phyloP scores from a whole-genome alignment of 2,888 invertebrate genomes.

The Pomacea canaliculata region DNA sequence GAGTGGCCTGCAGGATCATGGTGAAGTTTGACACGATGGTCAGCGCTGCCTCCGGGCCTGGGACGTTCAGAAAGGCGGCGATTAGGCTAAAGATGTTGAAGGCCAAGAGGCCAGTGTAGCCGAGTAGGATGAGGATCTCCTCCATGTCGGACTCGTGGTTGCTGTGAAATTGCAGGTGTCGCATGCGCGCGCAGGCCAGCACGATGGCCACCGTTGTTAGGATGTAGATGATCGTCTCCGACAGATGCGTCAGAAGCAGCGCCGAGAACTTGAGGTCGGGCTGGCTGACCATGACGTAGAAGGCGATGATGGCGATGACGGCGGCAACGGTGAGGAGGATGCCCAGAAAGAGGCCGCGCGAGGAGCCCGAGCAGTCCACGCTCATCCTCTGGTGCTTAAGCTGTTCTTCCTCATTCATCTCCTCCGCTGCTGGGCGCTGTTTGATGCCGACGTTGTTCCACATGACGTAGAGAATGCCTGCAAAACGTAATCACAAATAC shows the following conservation, averaged over 20 bases:
- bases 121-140: conserved; percentile 81
- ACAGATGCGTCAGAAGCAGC: conserved; percentile 91
- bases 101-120: conserved; percentile 91
- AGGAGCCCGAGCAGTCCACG: conserved; percentile 91
- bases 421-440: conserved; percentile 20
- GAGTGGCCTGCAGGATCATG: conserved; percentile 89
- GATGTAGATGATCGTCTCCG: conserved; percentile 88
- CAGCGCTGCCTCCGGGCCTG: conserved; percentile 84
- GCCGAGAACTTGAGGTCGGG: conserved; percentile 70
- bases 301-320: conserved; percentile 77
- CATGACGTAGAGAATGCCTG: conserved; percentile 91
- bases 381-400: conserved; percentile 40
- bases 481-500: neutral
- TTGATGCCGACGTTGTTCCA: conserved; percentile 82
- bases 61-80: conserved; percentile 85
- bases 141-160: conserved; percentile 48
- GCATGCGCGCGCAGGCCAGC: conserved; percentile 80
- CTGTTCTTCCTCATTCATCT: conserved; percentile 32
- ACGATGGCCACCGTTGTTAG: conserved; percentile 90
- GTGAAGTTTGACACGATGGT: conserved; percentile 91
- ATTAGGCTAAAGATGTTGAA: conserved; percentile 94
- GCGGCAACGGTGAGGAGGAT: conserved; percentile 39
- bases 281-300: conserved; percentile 86
- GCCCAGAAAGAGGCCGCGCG: conserved; percentile 80
- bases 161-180: conserved; percentile 28